phyloP scores from a whole-genome alignment of 30 jellyfish, hydroid and myxozoan species.

The Chironex yamaguchii region DNA sequence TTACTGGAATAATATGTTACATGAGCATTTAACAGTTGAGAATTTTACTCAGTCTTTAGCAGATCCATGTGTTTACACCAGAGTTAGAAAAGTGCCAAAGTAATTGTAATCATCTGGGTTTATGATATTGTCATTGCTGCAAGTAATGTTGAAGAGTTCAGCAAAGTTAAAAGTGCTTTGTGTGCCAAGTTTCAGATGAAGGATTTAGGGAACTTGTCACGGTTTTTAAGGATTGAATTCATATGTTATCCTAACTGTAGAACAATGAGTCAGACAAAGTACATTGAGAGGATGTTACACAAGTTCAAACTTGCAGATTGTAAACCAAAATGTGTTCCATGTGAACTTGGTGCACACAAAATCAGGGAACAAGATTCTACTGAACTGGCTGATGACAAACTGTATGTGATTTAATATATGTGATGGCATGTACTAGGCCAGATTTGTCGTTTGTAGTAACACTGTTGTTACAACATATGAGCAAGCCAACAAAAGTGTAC shows the following conservation, averaged over 20 bases:
- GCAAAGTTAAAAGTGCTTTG: neutral
- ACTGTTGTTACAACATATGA: no score
- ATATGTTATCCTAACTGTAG: neutral
- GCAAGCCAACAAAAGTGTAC: no score
- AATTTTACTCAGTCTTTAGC: slow-evolving; percentile 37
- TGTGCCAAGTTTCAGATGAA: slow-evolving; percentile 26
- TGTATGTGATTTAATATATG: no score
- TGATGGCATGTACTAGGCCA: no score
- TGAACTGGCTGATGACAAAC: no score
- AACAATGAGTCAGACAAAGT: slow-evolving; percentile 7
- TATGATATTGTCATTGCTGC: slow-evolving; percentile 71
- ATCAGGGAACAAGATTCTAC: no score
- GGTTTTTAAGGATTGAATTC: slow-evolving; percentile 28
- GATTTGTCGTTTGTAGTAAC: no score
- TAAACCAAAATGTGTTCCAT: slow-evolving; percentile 59
- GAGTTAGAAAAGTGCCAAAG: neutral
- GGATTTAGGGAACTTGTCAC: slow-evolving; percentile 57
- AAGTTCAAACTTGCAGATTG: slow-evolving; percentile 50
- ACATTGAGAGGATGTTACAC: neutral
- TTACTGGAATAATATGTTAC: slow-evolving; percentile 31
- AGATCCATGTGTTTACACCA: slow-evolving; percentile 50
- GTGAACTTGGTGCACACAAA: no score
- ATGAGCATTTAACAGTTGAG: neutral
- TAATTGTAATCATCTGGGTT: slow-evolving; percentile 50
- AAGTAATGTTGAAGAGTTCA: neutral